A percentile compares a stretch with the other conserved stretches of the same genome.
These are phyloP conservation scores for Lydus trimaculatus DNA, from an alignment of 2,888 invertebrate species.

Conservation along the genomic window DNA sequence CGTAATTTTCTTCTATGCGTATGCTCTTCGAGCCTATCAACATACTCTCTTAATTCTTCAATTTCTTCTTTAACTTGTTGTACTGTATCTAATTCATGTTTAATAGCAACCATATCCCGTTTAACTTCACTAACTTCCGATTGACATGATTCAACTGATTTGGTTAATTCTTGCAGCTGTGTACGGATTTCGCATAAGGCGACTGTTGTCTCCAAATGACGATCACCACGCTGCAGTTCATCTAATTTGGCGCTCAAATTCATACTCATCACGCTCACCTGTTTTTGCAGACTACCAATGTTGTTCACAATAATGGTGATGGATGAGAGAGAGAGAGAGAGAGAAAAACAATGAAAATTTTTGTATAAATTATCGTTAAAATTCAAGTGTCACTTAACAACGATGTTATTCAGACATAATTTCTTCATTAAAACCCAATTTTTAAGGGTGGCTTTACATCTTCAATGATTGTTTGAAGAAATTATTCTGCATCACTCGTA, in stretches of 20 bases:
- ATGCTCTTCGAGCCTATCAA: slow-evolving; percentile 90
- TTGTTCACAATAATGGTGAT: background rate
- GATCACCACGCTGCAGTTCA: slow-evolving; percentile 86
- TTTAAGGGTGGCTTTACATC: no score
- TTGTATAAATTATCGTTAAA: background rate
- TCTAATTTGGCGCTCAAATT: slow-evolving; percentile 94
- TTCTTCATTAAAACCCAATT: background rate
- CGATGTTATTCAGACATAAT: background rate
- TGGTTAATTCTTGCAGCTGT: slow-evolving; percentile 91
- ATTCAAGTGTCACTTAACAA: background rate
- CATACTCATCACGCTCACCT: slow-evolving; percentile 98
- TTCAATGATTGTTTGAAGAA: no score
- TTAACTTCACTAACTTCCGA: slow-evolving; percentile 93
- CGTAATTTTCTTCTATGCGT: slow-evolving; percentile 89
- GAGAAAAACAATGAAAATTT: background rate
- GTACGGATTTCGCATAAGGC: slow-evolving; percentile 93
- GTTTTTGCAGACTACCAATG: slow-evolving; percentile 88
- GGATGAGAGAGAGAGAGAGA: background rate
- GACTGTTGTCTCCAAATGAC: slow-evolving; percentile 91
- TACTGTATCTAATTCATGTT: slow-evolving; percentile 91
- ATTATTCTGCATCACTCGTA: background rate
- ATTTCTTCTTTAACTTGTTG: slow-evolving; percentile 96
- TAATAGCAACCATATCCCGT: slow-evolving; percentile 94
- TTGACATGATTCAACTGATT: slow-evolving; percentile 94
- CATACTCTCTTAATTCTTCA: slow-evolving; percentile 90